Conservation (phyloP, 2,113 vertebrate species). For the Cromileptes altivelis region DNA sequence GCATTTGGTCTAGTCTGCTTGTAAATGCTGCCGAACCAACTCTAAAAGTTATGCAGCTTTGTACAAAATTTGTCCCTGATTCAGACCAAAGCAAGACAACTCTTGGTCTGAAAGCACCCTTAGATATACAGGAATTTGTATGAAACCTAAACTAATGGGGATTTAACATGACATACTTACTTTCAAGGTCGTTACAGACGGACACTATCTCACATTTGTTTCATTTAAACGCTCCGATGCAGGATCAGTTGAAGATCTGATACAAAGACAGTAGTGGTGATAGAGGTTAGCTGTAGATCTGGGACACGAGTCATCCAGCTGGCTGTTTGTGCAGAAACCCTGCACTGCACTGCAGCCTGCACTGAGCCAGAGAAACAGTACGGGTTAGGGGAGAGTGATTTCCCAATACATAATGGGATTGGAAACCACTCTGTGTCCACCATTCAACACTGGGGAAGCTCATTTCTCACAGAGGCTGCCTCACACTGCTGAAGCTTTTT, state of each 20-base stretch:
- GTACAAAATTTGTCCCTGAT: no score
- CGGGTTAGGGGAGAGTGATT: constrained; percentile 9
- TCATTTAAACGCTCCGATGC: constrained; percentile 32
- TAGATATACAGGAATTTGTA: not conserved
- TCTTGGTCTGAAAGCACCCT: no score
- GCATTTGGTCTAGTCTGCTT: no score
- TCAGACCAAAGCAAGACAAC: no score
- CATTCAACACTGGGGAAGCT: constrained; percentile 2
- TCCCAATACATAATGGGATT: constrained; percentile 34
- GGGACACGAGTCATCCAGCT: constrained; percentile 39
- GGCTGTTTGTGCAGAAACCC: constrained; percentile 17
- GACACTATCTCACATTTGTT: constrained; percentile 24
- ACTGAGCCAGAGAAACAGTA: constrained; percentile 23
- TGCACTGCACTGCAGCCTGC: not conserved
- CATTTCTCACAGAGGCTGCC: not conserved
- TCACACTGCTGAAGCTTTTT: not conserved
- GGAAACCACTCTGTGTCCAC: constrained; percentile 30
- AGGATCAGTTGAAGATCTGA: constrained; percentile 26
- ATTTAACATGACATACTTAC: no score
- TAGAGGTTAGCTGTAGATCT: constrained; percentile 36
- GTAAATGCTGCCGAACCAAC: no score
- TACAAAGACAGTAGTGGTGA: constrained; percentile 17
- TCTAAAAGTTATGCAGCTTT: no score
- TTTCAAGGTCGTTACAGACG: not conserved
- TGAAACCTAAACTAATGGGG: not conserved